Evolutionary conservation across 2,888 invertebrate genomes (phyloP), one percentile per base, ranked within the genome.

Genomic region (Hylaea fasciaria): DNA sequence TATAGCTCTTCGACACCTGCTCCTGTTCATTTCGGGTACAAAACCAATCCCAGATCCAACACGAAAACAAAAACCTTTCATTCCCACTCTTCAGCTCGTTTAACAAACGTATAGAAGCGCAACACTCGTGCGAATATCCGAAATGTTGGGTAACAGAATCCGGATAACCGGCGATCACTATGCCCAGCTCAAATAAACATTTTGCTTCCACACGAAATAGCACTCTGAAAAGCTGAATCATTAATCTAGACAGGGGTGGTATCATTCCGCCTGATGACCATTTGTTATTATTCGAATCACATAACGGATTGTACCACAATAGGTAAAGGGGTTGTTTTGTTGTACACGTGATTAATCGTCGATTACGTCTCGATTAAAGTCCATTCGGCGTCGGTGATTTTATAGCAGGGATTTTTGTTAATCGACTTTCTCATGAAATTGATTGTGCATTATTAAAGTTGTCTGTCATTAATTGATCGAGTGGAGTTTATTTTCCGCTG

Each of bases 181-280:
- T 14, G n/a, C 28, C 1, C 2, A 29, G 32, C 32, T 32, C 10
- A 14, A 46, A 46, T 32, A 32, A 13, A 46, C 32, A 46, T 17
- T n/a, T 14, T 40, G 28, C 28, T 40, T 41, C 29, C 29, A 50
- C 41, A 29, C 10, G 40, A 29, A 35, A 0, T 28, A 16, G 41
- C 14, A 29, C 41, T 29, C 10, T 2, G 14, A 29, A 28, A 22
- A 55, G 29, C 54, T 32, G 40, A 37, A 35, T 48, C 48, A 55
- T 48, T 35, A 54, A 46, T 54, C 37, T 16, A 16, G 13, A 45
- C 28, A 48, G 10, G 0, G 4, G 7, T 29, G 14, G 43, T 14
- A 40, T 16, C 46, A 48, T 55, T 55, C 17, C n/a, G 41, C 55
- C 28, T 41, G 41, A 55, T 48, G 55, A n/a, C 55, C 16, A 55